Base-by-base conservation (phyloP, 2,113 vertebrate species). In the Etia nguti region DNA sequence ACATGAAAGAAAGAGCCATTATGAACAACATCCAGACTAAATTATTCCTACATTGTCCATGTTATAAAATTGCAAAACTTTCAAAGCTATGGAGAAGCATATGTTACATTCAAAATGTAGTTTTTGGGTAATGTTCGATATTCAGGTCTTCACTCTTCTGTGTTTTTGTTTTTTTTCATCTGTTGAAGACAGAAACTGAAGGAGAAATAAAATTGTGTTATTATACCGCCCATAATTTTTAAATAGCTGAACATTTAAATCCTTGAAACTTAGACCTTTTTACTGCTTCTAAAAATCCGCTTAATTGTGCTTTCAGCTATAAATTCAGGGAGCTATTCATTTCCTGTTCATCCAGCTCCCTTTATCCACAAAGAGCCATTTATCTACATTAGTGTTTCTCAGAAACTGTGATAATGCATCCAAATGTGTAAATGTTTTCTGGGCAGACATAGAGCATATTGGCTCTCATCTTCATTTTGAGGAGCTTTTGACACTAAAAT, bases 401-500 rank as follows among this genome's bases (percentile, higher is more conserved):
- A 73, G 36, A 81, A 59, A 59, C 87, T 77, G 26, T 77, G 54
- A 75, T 85, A 79, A 86, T 65, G 84, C 84, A 82, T 85, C 82
- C 83, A 85, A 70, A 92, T 18, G 79, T 89, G 81, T 85, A 77
- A 89, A 91, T 80, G 81, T 79, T 87, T 90, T 91, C 89, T 89
- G 88, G 80, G 91, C 87, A 88, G 56, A 75, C 59, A 10, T 62
- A 79, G 52, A 83, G 83, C 48, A 38, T 75, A 55, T 77, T 89
- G 87, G 59, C 87, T 84, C 86, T 80, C 54, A 31, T 90, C 89
- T 88, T 89, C 87, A 82, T 91, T 89, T 82, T 41, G 83, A 86
- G 82, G 36, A 46, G 79, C 82, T 81, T 82, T 89, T 90, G 83
- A 89, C 83, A 82, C 83, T 34, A 10, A 24, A 81, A 60, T 79